Percentiles rank a stretch among this genome's conserved stretches.
Evolutionary conservation across 2,113 vertebrate species (phyloP).

Genomic region (Hassar affinis): DNA sequence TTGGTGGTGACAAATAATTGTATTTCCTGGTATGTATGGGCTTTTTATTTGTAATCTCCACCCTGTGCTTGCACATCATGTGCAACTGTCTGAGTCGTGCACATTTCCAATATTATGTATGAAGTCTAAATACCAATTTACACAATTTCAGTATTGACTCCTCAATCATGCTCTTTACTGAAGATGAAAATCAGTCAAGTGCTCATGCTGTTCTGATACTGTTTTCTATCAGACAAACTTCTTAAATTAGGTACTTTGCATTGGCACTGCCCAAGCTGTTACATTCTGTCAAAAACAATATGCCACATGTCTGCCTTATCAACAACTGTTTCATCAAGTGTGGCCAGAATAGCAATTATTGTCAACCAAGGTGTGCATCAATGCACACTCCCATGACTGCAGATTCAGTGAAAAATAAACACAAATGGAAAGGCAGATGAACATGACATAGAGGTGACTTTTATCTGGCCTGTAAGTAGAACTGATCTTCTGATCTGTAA

Average conservation of each 20-base stretch:
- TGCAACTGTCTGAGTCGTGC: too few relatives aligned
- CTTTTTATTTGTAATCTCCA: not conserved
- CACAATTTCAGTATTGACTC: not conserved
- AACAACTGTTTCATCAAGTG: too few relatives aligned
- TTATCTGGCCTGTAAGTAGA: not conserved
- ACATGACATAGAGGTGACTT: not conserved
- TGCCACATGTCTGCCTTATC: constrained; percentile 7
- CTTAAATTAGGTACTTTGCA: not conserved
- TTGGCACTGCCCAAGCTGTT: not conserved
- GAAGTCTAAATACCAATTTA: not conserved
- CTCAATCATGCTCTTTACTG: not conserved
- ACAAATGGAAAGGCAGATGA: not conserved
- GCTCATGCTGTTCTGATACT: not conserved
- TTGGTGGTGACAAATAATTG: not conserved
- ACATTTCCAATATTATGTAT: too few relatives aligned
- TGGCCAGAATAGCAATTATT: constrained; percentile 1
- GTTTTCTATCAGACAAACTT: not conserved
- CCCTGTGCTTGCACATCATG: not conserved
- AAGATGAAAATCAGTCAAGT: not conserved
- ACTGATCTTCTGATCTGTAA: not conserved
- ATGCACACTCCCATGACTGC: not conserved
- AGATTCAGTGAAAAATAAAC: not conserved
- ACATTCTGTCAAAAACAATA: not conserved
- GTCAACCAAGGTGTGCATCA: not conserved
- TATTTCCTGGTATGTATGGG: not conserved